Evolutionary conservation across 2,797 vertebrate genomes (phyloP).

Genomic region (Rhinoraja longicauda): DNA sequence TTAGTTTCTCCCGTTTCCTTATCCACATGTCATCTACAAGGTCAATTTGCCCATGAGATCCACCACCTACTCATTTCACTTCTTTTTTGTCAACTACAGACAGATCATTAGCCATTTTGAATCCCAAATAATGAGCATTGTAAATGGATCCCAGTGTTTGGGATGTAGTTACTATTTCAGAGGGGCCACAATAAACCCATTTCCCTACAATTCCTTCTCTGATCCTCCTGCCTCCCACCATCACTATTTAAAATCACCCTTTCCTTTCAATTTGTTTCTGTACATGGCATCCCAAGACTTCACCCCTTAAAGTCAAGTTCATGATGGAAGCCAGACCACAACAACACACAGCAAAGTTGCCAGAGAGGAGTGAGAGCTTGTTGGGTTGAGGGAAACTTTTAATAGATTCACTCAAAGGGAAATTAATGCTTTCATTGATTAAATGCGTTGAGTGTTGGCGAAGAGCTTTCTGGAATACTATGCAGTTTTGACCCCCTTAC

Average conservation of each 20-base stretch:
- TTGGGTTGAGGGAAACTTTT: too few species aligned
- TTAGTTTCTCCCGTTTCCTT: background rate
- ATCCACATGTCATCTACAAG: background rate
- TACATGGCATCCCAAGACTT: background rate
- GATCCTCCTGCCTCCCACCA: background rate
- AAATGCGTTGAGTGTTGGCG: too few species aligned
- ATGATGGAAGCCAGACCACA: too few species aligned
- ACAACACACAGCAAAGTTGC: too few species aligned
- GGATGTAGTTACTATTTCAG: background rate
- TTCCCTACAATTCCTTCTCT: background rate
- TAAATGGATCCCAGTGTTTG: background rate
- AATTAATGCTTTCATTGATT: too few species aligned
- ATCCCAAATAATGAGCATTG: background rate
- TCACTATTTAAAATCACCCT: background rate
- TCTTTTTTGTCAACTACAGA: background rate
- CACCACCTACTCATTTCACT: background rate
- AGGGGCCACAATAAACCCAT: background rate
- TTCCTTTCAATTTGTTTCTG: background rate
- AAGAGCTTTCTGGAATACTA: too few species aligned
- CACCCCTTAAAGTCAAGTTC: too few species aligned
- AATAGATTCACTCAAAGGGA: too few species aligned
- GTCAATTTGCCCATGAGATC: background rate
- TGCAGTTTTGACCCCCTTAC: too few species aligned
- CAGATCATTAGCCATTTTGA: background rate
- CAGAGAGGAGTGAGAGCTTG: too few species aligned